phyloP scores from a whole-genome alignment of 2,113 vertebrate species.

The Prochilodus magdalenae region DNA sequence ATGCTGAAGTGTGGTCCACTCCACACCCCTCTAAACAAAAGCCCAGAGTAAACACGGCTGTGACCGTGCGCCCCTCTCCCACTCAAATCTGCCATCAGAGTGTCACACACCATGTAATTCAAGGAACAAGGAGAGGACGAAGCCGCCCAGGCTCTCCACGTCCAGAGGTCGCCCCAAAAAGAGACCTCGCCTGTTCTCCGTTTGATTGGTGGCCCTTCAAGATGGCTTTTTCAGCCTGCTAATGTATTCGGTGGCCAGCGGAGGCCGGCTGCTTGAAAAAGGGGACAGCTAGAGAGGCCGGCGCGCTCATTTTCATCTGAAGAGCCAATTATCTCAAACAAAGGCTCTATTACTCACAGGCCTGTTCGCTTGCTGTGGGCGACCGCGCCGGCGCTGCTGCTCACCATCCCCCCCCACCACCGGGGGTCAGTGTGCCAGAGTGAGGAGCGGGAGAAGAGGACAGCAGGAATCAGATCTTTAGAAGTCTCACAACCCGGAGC shows the following conservation, averaged over 20 bases:
- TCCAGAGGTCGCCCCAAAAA: background rate
- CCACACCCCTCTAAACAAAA: background rate
- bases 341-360: constrained; percentile 60
- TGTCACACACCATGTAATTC: background rate
- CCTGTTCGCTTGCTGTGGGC: background rate
- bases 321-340: constrained; percentile 77
- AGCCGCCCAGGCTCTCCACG: background rate
- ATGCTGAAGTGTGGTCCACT: background rate
- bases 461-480: background rate
- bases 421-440: constrained; percentile 47
- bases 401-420: constrained; percentile 41
- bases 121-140: background rate
- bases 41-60: too few relatives aligned
- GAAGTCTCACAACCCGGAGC: too few relatives aligned
- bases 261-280: constrained; percentile 58
- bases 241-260: constrained; percentile 75
- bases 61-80: background rate
- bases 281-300: constrained; percentile 61
- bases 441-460: background rate
- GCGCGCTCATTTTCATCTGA: constrained; percentile 69
- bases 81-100: background rate
- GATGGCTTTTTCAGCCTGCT: constrained; percentile 63
- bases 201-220: constrained; percentile 65
- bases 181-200: constrained; percentile 58
- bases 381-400: background rate